phyloP scores from a whole-genome alignment of 2,888 invertebrate species.

The Callosobruchus maculatus region DNA sequence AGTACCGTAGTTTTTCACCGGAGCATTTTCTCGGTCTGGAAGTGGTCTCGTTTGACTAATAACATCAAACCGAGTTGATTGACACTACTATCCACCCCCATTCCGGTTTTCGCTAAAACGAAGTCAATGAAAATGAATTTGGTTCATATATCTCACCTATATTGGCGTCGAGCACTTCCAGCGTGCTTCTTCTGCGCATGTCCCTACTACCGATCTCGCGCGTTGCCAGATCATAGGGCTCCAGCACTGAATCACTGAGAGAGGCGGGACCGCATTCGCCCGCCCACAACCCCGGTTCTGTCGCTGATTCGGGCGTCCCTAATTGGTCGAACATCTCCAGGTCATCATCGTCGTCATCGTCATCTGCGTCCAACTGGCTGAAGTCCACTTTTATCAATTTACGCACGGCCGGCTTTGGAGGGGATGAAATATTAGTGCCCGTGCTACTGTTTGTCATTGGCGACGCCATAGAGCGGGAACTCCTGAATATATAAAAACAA shows the following conservation, averaged over 20 bases:
- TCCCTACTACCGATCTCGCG: slow-evolving; percentile 66
- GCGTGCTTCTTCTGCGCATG: slow-evolving; percentile 66
- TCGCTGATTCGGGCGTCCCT: slow-evolving; percentile 37
- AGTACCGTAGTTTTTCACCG: too few relatives aligned
- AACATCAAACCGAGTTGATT: too few relatives aligned
- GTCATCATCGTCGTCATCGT: slow-evolving; percentile 43
- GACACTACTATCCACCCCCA: too few relatives aligned
- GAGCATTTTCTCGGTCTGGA: too few relatives aligned
- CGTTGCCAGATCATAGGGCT: slow-evolving; percentile 82
- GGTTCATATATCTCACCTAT: slow-evolving; percentile 30
- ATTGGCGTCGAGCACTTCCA: slow-evolving; percentile 50
- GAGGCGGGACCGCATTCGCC: slow-evolving; percentile 56
- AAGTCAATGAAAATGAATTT: too few relatives aligned
- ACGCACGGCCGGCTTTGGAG: slow-evolving; percentile 48
- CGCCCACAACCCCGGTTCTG: slow-evolving; percentile 46
- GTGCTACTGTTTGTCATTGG: background rate
- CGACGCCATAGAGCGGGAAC: background rate
- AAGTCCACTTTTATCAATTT: slow-evolving; percentile 85
- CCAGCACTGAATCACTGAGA: slow-evolving; percentile 54
- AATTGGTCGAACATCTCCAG: background rate
- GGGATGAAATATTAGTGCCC: background rate
- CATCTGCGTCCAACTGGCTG: slow-evolving; percentile 61
- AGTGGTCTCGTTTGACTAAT: too few relatives aligned
- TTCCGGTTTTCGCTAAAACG: too few relatives aligned
- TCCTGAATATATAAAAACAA: background rate